These are phyloP conservation scores for Eilema caniola DNA, from an alignment of 2,888 invertebrate species.

Conservation along the genomic window DNA sequence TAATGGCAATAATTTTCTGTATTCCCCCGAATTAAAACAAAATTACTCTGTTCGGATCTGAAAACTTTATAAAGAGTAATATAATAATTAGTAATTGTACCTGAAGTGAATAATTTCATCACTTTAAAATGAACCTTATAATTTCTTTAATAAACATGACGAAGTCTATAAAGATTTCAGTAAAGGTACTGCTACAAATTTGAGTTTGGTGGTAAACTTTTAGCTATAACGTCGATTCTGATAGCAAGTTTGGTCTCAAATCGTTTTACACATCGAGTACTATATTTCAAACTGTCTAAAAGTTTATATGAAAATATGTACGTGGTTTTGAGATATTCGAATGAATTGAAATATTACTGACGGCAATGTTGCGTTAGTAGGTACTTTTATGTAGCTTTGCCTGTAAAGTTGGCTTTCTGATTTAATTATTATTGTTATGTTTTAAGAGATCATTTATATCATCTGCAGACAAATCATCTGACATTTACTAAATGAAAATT, in stretches of 20 bases:
- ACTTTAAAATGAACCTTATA: background rate
- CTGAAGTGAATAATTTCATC: conserved; percentile 1
- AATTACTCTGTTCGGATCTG: background rate
- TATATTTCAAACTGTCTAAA: background rate
- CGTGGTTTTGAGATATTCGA: background rate
- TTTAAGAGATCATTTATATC: too few species aligned
- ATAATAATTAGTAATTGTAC: background rate
- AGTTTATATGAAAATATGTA: background rate
- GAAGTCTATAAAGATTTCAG: background rate
- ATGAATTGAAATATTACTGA: background rate
- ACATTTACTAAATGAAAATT: too few species aligned
- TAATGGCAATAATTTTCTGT: background rate
- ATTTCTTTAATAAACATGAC: background rate
- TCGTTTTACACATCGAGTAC: background rate
- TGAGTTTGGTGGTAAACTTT: background rate
- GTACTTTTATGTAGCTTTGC: background rate
- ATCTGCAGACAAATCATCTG: too few species aligned
- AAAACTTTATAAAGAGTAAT: background rate
- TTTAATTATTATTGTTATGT: too few species aligned
- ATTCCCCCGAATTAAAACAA: background rate
- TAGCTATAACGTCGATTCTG: background rate
- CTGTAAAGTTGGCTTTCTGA: background rate
- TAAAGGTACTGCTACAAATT: background rate
- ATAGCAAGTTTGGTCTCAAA: conserved; percentile 5
- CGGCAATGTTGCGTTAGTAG: background rate